These are phyloP conservation scores for Phortica okadai DNA, from an alignment of 2,888 invertebrate genomes.

Conservation along the genomic window DNA sequence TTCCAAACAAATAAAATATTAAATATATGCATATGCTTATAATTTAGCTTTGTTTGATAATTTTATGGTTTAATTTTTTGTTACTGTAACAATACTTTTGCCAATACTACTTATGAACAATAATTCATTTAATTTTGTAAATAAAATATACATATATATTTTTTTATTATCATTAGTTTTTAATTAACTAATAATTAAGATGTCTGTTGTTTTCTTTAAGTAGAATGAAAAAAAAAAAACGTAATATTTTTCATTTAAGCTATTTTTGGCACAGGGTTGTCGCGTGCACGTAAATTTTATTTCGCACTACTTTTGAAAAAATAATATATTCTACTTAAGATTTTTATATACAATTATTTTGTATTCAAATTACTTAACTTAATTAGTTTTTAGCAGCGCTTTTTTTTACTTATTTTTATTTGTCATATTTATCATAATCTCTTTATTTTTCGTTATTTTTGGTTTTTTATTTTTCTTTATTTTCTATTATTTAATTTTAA, in stretches of 20 bases:
- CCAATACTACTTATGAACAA: too few species aligned
- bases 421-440: neutral
- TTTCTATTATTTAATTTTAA: too few species aligned
- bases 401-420: slow-evolving; percentile 30
- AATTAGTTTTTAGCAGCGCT: slow-evolving; percentile 38
- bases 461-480: neutral
- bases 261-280: slow-evolving; percentile 5
- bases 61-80: neutral
- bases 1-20: neutral
- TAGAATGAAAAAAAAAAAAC: neutral
- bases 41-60: neutral
- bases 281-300: neutral
- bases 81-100: neutral
- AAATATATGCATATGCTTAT: neutral
- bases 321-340: neutral
- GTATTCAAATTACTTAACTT: slow-evolving; percentile 43
- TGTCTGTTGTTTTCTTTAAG: too few species aligned
- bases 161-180: too few species aligned
- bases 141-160: too few species aligned
- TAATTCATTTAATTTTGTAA: too few species aligned
- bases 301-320: slow-evolving; percentile 23
- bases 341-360: slow-evolving; percentile 32
- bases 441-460: neutral
- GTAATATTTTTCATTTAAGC: neutral
- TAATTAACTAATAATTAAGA: too few species aligned